Base-by-base conservation (phyloP, 2,888 invertebrate genomes). In the Plebejus anna region DNA sequence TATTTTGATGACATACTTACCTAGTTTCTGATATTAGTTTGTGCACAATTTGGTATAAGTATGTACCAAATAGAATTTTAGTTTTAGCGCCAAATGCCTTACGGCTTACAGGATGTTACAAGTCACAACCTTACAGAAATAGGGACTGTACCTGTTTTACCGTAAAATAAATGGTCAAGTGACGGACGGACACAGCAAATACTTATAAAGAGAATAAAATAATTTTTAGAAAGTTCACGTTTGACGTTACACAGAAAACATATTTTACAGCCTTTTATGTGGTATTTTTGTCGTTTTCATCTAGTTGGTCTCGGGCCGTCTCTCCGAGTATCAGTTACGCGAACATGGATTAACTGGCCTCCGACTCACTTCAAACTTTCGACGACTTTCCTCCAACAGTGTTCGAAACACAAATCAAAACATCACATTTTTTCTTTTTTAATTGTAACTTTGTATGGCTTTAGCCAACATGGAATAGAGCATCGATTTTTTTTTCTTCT, bases 391-490 rank as follows among this genome's bases (percentile, higher is more conserved):
- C 61, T 61, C 61, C 28, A 28, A 61, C 61, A 61, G 28, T 61
- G 61, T 61, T 61, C 28, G 28, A 61, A 61, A 61, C 28, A 28
- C 28, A 28, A 61, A 61, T 61, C 61, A 61, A 61, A 61, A 61
- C 28, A 61, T 59, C 11, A 11, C 11, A 28, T 32, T 66, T 13
- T 66, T 32, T 66, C 32, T 32, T 32, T 66, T 61, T 28, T 61
- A 13, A 32, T 32, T 28, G 28, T 13, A 11, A 66, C 32, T 66
- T 66, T 66, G n/a, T 9, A 32, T 66, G 9, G 61, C 9, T 11
- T 32, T 32, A 59, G 59, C 22, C 22, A 16, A 11, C 28, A 66
- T 4, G 61, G 11, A 28, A 66, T 66, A 28, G 61, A 32, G 4
- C 11, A 66, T 66, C 32, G 61, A 66, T 66, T 66, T 32, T 28